Percentiles rank a stretch among this genome's conserved stretches.
phyloP scores from a whole-genome alignment of 2,888 invertebrate species.

The Acleris emargana region DNA sequence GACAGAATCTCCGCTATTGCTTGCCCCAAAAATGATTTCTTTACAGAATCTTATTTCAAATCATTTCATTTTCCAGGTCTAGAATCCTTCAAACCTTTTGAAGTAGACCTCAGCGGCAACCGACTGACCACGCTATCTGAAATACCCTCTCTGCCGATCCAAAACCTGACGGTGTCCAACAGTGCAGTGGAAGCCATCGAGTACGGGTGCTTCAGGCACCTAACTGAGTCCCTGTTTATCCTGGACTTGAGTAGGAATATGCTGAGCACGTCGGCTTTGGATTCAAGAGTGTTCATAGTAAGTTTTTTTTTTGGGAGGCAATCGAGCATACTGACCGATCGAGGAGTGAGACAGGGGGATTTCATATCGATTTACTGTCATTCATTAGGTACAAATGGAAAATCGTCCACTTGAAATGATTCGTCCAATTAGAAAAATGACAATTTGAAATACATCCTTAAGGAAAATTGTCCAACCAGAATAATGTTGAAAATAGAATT shows the following conservation, averaged over 20 bases:
- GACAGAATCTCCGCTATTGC: no score
- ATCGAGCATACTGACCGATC: no score
- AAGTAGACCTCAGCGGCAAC: conserved; percentile 64
- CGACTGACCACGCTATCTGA: conserved; percentile 59
- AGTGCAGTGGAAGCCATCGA: conserved; percentile 84
- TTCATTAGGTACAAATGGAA: no score
- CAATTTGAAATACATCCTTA: no score
- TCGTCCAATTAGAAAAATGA: no score
- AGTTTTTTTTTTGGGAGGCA: conserved; percentile 42
- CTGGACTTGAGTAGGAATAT: conserved; percentile 87
- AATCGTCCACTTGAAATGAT: no score
- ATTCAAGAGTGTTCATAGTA: conserved; percentile 85
- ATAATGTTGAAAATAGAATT: no score
- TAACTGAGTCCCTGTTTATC: conserved; percentile 80
- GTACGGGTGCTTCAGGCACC: conserved; percentile 81
- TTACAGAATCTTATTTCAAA: neutral
- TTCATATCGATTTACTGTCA: no score
- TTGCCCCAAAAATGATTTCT: no score
- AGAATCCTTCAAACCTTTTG: conserved; percentile 41
- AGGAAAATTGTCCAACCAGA: no score
- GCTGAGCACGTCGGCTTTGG: conserved; percentile 77
- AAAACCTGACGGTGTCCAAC: conserved; percentile 80
- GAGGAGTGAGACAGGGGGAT: no score
- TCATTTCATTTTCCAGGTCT: conserved; percentile 49
- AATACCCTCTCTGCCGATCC: conserved; percentile 76